Conservation (phyloP, 2,888 invertebrate species). For the Capitulum mitella region DNA sequence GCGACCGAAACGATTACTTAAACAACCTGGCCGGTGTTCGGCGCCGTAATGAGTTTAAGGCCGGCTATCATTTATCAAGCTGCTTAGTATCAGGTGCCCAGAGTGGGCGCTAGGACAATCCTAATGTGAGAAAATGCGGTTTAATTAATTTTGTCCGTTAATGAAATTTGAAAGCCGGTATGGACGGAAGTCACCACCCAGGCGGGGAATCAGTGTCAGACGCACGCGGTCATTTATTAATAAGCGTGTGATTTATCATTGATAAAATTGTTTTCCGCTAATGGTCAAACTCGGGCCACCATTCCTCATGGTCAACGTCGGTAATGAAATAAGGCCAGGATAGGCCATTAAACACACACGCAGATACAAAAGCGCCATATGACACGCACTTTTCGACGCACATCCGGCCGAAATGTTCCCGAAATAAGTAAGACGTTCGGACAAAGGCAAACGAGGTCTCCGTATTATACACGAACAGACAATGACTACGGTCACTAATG, state of each 20-base stretch:
- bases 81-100: background rate
- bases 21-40: background rate
- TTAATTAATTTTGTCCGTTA: background rate
- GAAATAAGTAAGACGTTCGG: no score
- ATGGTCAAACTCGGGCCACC: background rate
- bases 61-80: background rate
- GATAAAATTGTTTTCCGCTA: conserved; percentile 21
- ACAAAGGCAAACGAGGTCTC: no score
- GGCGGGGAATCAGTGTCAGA: background rate
- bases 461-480: no score
- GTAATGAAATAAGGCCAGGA: conserved; percentile 4
- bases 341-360: conserved; percentile 12
- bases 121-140: conserved; percentile 20
- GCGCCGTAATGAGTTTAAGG: background rate
- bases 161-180: background rate
- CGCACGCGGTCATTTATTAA: background rate
- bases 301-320: background rate
- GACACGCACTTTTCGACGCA: background rate
- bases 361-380: background rate
- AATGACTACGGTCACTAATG: no score
- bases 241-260: conserved; percentile 13
- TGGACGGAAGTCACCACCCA: background rate
- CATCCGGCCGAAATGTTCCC: no score
- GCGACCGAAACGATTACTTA: no score
- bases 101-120: background rate